Evolutionary conservation across 2,113 vertebrate species (phyloP).

Genomic region (Herpetotheres cachinnans): DNA sequence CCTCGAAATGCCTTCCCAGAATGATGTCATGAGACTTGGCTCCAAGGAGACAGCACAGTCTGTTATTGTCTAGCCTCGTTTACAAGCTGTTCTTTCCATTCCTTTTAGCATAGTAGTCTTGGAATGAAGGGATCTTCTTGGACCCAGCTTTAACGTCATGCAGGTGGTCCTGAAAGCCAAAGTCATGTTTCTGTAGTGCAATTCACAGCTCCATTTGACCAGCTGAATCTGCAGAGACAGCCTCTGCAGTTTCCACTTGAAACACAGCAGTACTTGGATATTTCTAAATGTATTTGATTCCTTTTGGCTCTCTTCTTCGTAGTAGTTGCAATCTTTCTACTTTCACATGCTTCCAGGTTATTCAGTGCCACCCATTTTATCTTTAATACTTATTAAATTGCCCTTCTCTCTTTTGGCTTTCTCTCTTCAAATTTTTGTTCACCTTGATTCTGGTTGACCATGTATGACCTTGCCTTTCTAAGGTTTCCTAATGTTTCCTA

Average conservation of each 20-base stretch:
- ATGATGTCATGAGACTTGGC: constrained; percentile 12
- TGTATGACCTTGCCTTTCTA: not conserved
- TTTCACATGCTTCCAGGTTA: not conserved
- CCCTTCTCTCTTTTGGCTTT: not conserved
- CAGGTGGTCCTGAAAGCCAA: not conserved
- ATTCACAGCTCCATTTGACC: not conserved
- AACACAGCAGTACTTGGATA: not conserved
- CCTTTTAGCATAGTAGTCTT: not conserved
- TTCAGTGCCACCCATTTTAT: not conserved
- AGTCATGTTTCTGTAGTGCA: rapidly evolving
- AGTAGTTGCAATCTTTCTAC: not conserved
- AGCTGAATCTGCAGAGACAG: not conserved
- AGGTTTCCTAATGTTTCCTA: not conserved
- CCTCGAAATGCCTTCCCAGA: not conserved
- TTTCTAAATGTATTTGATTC: not conserved
- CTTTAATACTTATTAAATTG: not conserved
- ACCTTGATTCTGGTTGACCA: not conserved
- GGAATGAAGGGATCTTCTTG: not conserved
- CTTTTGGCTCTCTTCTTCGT: not conserved
- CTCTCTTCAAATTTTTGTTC: not conserved
- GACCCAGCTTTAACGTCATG: not conserved
- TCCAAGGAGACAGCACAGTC: not conserved
- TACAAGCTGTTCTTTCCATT: not conserved
- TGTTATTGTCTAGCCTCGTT: not conserved
- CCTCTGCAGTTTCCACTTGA: not conserved